A percentile compares a stretch with the other conserved stretches of the same genome.
Evolutionary conservation across 2,113 vertebrate species (phyloP).

Genomic region (Donacobius atricapilla): DNA sequence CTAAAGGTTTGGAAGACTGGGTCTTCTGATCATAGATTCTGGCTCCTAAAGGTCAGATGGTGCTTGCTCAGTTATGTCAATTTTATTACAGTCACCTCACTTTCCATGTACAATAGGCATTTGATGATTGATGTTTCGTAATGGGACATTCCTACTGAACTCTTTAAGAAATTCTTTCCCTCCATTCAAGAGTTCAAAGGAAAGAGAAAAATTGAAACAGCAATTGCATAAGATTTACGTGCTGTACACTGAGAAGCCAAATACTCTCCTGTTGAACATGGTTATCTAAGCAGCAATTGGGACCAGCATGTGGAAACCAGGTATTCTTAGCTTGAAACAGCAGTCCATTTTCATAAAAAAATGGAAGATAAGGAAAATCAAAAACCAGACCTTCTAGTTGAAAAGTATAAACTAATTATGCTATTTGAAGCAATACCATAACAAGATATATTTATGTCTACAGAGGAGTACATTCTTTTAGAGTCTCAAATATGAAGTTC

Average conservation of each 20-base stretch:
- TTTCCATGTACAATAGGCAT: conserved; percentile 51
- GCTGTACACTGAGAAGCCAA: conserved; percentile 66
- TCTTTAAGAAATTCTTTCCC: conserved; percentile 56
- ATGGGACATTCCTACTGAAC: conserved; percentile 58
- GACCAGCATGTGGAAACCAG: conserved; percentile 32
- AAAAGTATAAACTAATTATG: neutral
- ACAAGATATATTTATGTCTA: neutral
- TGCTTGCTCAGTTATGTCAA: conserved; percentile 57
- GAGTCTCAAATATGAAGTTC: neutral
- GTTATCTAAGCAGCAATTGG: conserved; percentile 40
- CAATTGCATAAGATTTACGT: conserved; percentile 66
- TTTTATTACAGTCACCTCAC: conserved; percentile 64
- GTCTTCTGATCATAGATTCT: conserved; percentile 42
- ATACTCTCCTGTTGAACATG: conserved; percentile 23
- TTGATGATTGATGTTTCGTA: conserved; percentile 52
- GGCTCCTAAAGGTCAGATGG: conserved; percentile 63
- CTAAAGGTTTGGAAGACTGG: conserved; percentile 41
- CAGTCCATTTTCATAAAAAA: neutral
- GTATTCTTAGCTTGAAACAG: neutral
- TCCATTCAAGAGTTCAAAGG: conserved; percentile 65
- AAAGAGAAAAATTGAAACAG: conserved; percentile 55
- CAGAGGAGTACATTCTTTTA: neutral
- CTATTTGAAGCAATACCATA: neutral
- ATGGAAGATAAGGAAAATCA: neutral
- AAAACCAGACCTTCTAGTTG: neutral